Base-by-base conservation (phyloP, 2,113 vertebrate genomes). In the Leptodactylus fuscus region DNA sequence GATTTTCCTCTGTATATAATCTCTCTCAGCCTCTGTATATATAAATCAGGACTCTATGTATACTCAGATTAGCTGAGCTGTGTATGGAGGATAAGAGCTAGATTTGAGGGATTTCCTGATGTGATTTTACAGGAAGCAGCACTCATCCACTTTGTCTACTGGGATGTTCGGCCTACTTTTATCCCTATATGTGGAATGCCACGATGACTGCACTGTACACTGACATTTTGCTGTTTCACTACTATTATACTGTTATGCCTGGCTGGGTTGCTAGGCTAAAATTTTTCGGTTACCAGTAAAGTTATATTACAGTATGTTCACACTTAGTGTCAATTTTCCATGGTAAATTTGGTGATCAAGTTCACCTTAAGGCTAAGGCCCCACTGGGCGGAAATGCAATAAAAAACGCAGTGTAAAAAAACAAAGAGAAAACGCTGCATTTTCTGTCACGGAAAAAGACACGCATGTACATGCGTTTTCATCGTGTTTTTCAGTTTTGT, bases 1-100 rank as follows among this genome's bases (percentile, higher is more conserved):
- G 78, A 81, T 67, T 65, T 81, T 67, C 58, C 41, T 81, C 38
- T 81, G 78, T 81, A 48, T 67, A 81, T 80, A 81, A 81, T 81
- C 55, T 81, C 55, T 29, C 58, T 46, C 76, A 60, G 76, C 8
- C 58, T 81, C 78, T 81, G 78, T 81, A 65, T 81, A 67, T 65
- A 81, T 81, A 81, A 62, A 65, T 81, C 58, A 81, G 78, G 36
- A 24, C 36, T 29, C 58, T 48, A 65, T 81, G 38, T 48, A 81
- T 67, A 81, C 78, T 60, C 60, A 79, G 76, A 79, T 79, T 60
- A 79, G 53, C 34, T 32, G 38, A 48, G 24, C 58, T 81, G 78
- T 81, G n/a, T 48, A 81, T 65, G n/a, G 58, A 65, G 78, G 78
- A 62, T 62, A 81, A 81, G 58, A 55, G 38, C n/a, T 18, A 81